These are phyloP conservation scores for Xenus cinereus DNA, from an alignment of 2,113 vertebrate species.

Conservation along the genomic window DNA sequence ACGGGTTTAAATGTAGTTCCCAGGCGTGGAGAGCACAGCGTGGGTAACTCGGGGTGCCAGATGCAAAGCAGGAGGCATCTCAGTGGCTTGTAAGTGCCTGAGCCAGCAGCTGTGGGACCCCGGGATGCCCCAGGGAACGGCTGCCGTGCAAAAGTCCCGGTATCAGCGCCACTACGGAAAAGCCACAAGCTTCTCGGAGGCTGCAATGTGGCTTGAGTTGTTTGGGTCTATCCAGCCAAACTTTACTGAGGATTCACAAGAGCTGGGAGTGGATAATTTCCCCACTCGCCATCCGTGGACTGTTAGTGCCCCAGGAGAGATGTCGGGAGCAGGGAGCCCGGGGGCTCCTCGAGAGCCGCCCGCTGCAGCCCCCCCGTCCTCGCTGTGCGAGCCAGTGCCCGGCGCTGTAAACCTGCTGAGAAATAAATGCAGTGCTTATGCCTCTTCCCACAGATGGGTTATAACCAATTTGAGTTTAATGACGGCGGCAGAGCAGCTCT, in stretches of 20 bases:
- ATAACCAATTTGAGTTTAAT: background rate
- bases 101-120: background rate
- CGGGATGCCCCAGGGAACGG: accelerated
- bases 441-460: background rate
- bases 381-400: accelerated
- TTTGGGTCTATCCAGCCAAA: background rate
- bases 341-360: accelerated
- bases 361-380: background rate
- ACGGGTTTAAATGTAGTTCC: background rate
- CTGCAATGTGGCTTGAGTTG: background rate
- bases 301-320: background rate
- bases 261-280: background rate
- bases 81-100: background rate
- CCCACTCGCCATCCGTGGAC: background rate
- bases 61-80: background rate
- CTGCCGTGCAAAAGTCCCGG: background rate
- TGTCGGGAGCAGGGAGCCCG: accelerated
- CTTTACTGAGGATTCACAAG: background rate
- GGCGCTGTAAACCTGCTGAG: background rate
- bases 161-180: background rate
- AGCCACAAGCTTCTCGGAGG: background rate
- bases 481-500: background rate
- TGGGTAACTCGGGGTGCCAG: background rate
- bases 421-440: background rate
- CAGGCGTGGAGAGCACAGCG: background rate